phyloP scores from a whole-genome alignment of 2,888 invertebrate genomes.

The Synanthedon andrenaeformis region DNA sequence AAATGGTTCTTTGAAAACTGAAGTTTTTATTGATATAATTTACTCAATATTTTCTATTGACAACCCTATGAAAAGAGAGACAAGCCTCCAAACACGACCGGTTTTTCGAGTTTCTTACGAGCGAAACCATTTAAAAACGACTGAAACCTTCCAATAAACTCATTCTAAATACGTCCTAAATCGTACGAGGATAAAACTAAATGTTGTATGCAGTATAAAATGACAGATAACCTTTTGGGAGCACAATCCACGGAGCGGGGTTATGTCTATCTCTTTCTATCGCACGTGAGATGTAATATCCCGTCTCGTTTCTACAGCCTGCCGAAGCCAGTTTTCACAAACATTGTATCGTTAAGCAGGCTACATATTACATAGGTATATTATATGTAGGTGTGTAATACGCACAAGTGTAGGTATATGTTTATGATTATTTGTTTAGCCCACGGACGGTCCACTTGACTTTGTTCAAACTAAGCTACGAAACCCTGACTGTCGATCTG shows the following conservation, averaged over 20 bases:
- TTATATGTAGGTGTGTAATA: too few species aligned
- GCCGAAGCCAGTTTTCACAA: slow-evolving; percentile 46
- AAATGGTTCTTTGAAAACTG: too few species aligned
- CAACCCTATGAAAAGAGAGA: slow-evolving; percentile 36
- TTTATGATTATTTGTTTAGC: background rate
- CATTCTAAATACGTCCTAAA: slow-evolving; percentile 13
- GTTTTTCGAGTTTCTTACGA: slow-evolving; percentile 35
- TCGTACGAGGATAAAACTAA: background rate
- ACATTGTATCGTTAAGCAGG: slow-evolving; percentile 18
- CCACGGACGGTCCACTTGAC: background rate
- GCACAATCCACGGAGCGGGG: background rate
- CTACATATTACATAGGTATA: background rate
- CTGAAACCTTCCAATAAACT: slow-evolving; percentile 2
- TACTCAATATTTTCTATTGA: slow-evolving; percentile 11
- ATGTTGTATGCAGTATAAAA: slow-evolving; percentile 4
- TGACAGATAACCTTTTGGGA: background rate
- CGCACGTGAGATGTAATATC: slow-evolving; percentile 3
- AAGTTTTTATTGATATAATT: too few species aligned
- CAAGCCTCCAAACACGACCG: slow-evolving; percentile 48
- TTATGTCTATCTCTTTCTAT: background rate
- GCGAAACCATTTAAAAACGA: slow-evolving; percentile 12
- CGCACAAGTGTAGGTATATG: background rate
- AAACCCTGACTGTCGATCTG: too few species aligned
- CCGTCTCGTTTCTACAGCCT: slow-evolving; percentile 23
- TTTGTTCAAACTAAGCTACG: background rate